Evolutionary conservation across 2,797 vertebrate species (phyloP).

Genomic region (Euthynnus affinis): DNA sequence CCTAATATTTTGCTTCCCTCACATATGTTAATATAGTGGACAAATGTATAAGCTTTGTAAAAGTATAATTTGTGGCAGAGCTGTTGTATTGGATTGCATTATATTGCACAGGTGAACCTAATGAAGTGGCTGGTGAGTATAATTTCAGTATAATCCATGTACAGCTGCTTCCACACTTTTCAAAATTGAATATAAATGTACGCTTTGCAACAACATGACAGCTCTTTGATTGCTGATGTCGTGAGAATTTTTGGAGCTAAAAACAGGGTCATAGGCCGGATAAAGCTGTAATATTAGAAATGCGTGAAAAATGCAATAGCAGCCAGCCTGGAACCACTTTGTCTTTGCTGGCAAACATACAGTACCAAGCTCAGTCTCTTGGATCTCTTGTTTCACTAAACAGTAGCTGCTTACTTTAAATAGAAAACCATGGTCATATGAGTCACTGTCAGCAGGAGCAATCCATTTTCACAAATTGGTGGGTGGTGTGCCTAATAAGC

Average conservation of each 20-base stretch:
- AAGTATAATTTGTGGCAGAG: too few species aligned
- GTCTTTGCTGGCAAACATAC: constrained; percentile 22
- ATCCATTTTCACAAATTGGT: constrained; percentile 57
- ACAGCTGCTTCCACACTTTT: constrained; percentile 24
- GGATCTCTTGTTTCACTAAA: constrained; percentile 33
- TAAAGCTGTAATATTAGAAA: constrained; percentile 13
- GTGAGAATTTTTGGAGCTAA: constrained; percentile 8
- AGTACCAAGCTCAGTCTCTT: constrained; percentile 11
- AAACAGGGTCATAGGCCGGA: constrained; percentile 14
- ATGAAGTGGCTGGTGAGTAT: too few species aligned
- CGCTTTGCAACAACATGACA: neutral
- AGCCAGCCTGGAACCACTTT: constrained; percentile 7
- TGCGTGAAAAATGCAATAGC: constrained; percentile 13
- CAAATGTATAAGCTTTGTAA: too few species aligned
- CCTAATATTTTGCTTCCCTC: too few species aligned
- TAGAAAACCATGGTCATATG: constrained; percentile 38
- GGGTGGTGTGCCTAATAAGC: constrained; percentile 62
- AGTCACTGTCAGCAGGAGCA: constrained; percentile 58
- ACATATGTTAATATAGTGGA: too few species aligned
- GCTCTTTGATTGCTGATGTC: constrained; percentile 2
- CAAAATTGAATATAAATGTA: constrained; percentile 24
- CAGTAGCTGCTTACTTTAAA: constrained; percentile 48
- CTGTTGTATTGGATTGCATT: too few species aligned
- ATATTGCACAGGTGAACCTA: too few species aligned
- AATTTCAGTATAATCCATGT: neutral